A percentile compares a stretch with the other conserved stretches of the same genome.
Conservation (phyloP, 2,888 invertebrate genomes). For the Lycia hirtaria region DNA sequence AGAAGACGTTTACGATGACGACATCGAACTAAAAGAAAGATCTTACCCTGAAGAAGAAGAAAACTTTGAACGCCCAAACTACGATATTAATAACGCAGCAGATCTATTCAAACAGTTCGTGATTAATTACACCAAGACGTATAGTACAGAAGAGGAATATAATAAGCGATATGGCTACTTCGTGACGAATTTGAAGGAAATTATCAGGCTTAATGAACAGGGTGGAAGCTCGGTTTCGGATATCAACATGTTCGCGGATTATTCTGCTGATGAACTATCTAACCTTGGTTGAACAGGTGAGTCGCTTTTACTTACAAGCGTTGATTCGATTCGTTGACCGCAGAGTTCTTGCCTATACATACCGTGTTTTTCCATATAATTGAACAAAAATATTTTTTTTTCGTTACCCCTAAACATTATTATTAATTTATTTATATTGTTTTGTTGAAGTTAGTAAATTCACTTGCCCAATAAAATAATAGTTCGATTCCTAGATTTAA, state of each 20-base stretch:
- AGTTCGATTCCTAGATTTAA: too few species aligned
- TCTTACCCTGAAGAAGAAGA: conserved; percentile 29
- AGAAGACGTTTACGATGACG: conserved; percentile 32
- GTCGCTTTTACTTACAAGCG: not conserved
- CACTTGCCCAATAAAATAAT: too few species aligned
- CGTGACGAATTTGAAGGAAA: conserved; percentile 57
- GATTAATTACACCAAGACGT: conserved; percentile 56
- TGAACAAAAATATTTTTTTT: too few species aligned
- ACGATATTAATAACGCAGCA: conserved; percentile 61
- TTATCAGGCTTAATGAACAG: conserved; percentile 60
- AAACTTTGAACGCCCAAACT: conserved; percentile 49
- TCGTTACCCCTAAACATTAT: too few species aligned
- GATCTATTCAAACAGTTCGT: conserved; percentile 59
- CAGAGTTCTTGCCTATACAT: too few species aligned
- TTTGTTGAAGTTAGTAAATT: too few species aligned
- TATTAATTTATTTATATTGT: too few species aligned
- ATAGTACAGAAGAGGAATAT: conserved; percentile 54
- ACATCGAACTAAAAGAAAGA: conserved; percentile 13
- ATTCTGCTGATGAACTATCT: conserved; percentile 47
- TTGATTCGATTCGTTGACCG: too few species aligned
- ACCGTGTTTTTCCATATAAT: too few species aligned
- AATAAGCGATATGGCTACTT: conserved; percentile 59
- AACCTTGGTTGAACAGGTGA: conserved; percentile 35
- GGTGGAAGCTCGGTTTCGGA: conserved; percentile 46
- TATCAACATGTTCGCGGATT: conserved; percentile 67